A percentile compares a stretch with the other conserved stretches of the same genome.
Evolutionary conservation across 2,113 vertebrate genomes (phyloP).

Genomic region (Platycercus adscitus): DNA sequence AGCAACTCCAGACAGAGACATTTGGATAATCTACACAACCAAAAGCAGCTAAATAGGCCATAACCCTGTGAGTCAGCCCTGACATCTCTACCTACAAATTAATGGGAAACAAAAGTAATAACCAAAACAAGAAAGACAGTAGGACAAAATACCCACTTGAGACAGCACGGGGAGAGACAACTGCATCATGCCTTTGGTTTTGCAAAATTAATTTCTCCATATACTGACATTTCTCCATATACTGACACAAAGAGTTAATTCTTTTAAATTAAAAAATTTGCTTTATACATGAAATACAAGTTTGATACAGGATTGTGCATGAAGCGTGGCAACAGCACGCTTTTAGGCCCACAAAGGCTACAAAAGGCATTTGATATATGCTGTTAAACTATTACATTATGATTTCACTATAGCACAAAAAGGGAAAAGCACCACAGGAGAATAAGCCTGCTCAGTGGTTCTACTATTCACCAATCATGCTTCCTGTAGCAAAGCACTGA

Average conservation of each 20-base stretch:
- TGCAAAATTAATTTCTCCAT: not conserved
- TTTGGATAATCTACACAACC: not conserved
- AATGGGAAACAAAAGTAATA: not conserved
- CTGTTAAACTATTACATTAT: not conserved
- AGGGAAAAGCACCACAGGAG: not conserved
- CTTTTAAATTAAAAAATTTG: not conserved
- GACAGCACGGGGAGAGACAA: not conserved
- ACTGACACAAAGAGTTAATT: not conserved
- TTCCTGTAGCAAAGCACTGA: not conserved
- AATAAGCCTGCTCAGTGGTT: not conserved
- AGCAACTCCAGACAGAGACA: not conserved
- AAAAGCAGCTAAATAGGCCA: not conserved
- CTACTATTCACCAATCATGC: not conserved
- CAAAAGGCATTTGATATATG: accelerated
- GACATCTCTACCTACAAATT: not conserved
- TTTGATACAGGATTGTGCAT: not conserved
- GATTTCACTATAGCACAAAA: not conserved
- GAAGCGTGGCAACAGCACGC: not conserved
- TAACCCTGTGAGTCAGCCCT: not conserved
- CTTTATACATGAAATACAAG: not conserved
- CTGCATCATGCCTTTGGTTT: not conserved
- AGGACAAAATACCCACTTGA: not conserved
- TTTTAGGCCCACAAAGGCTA: not conserved
- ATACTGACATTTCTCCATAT: not conserved
- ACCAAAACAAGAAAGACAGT: not conserved